Evolutionary conservation across 2,797 vertebrate genomes (phyloP), one percentile per base, ranked within the genome.

Genomic region (Gallinago solitaria): DNA sequence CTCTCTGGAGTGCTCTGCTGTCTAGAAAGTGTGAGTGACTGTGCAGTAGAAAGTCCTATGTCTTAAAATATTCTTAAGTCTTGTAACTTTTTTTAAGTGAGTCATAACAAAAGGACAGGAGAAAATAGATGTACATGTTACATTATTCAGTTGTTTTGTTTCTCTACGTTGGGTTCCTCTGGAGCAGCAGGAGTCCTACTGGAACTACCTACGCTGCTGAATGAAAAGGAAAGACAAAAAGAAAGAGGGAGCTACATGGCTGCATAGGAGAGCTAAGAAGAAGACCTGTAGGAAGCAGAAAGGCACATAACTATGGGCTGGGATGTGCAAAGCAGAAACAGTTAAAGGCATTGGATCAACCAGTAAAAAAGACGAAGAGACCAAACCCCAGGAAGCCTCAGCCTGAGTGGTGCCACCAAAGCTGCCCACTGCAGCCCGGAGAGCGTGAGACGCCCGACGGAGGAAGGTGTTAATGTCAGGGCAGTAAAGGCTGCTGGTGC

Each of bases 371-470:
- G 45, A 15, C 5, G 23, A 33, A 45, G 32, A 53, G 53, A 53
- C 35, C 14, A 33, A 76, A 37, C 2, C 24, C 33, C 27, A 12
- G 30, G 23, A 50, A 45, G 30, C 16, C 35, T 14, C 16, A 15
- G 28, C 7, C 3, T 37, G 37, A 37, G 2, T 1, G 27, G 14
- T 28, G 37, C 51, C 47, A 27, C 5, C 53, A 19, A 1, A 61
- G 14, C 33, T 3, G 32, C 30, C 20, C 14, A 13, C 32, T 17
- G 75, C 21, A 41, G 37, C 51, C 27, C 57, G 14, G 35, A 32
- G 25, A 24, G 9, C 0, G 2, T 3, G 48, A 13, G 11, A 4
- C 12, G 33, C 3, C 9, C 10, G 43, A 6, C 0, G 4, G 87
- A n/a, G 50, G 35, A 61, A 41, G 48, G 39, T 12, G 61, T 4